These are phyloP conservation scores for Sebastes trivittatus DNA, from an alignment of 2,797 vertebrate species.

Conservation along the genomic window DNA sequence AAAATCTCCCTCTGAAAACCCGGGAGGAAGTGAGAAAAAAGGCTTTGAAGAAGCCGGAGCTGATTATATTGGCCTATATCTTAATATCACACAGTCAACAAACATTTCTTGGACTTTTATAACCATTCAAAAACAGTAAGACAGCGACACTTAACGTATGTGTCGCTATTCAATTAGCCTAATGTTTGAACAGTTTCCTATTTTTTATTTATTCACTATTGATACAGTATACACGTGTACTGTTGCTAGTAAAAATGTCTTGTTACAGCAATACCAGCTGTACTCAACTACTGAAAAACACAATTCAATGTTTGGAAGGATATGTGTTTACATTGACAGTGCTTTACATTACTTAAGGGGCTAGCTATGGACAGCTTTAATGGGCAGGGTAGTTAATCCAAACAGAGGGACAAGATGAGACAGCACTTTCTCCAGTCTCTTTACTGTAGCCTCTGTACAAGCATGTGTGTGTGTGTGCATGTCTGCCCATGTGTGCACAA, in stretches of 20 bases:
- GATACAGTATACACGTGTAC: background rate
- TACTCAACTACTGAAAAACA: background rate
- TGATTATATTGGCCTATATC: constrained; percentile 17
- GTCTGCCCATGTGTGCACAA: background rate
- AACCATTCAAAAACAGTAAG: background rate
- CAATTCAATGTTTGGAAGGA: background rate
- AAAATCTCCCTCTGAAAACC: constrained; percentile 19
- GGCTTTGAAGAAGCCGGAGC: constrained; percentile 40
- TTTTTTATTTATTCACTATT: background rate
- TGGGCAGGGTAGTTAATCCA: background rate
- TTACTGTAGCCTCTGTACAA: background rate
- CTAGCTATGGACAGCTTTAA: background rate
- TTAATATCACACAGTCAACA: constrained; percentile 17
- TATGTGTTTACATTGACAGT: background rate
- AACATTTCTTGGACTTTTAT: background rate
- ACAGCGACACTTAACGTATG: background rate
- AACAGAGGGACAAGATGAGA: background rate
- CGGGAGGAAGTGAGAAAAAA: constrained; percentile 20
- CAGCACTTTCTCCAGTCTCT: background rate
- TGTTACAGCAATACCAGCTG: background rate
- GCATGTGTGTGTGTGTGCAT: background rate
- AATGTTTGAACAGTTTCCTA: background rate
- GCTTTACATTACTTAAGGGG: background rate
- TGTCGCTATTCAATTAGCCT: background rate
- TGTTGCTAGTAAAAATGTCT: background rate